Evolutionary conservation across 2,888 invertebrate species (phyloP), one percentile per base, ranked within the genome.

Genomic region (Apocheima hispidaria): DNA sequence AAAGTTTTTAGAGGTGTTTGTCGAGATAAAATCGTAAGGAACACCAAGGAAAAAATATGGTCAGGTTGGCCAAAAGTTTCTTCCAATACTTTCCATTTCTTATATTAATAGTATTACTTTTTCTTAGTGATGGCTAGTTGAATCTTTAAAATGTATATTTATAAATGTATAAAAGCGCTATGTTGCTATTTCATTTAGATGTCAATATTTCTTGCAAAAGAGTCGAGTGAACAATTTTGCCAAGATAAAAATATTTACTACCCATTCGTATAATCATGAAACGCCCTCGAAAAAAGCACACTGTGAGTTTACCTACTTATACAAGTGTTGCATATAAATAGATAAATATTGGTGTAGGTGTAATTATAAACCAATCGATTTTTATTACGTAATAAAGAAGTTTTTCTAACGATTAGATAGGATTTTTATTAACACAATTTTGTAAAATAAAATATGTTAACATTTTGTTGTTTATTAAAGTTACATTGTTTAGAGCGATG

Each of bases 371-470:
- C 35, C 23, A 49, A 49, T 36, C 38, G 20, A 38, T 55, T 38
- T 38, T 20, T 46, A 46, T 55, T 38, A 38, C 4, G 43, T 36
- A 43, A 33, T 30, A 20, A 12, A 28, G 14, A 46, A 20, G 28
- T 46, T 46, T n/a, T 58, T 50, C 21, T 28, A 62, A 38, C 26
- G 63, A 44, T 66, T 87, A 87, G 86, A 83, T 87, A 87, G 86
- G 81, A 74, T 79, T 83, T 85, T 75, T 81, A 69, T 76, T 55
- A 41, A 52, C 28, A 71, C 71, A 72, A 75, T 81, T 85, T 87
- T 86, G 78, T 84, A 87, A 74, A 58, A 74, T 60, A 74, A 73
- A 74, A 71, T 74, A 68, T 76, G 66, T 69, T 59, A 74, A 74
- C 63, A 72, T 71, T 70, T 69, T 71, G 60, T 48, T 51, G 12